A percentile compares a stretch with the other conserved stretches of the same genome.
Conservation (phyloP, 2,113 vertebrate species). For the Gasterosteus aculeatus region DNA sequence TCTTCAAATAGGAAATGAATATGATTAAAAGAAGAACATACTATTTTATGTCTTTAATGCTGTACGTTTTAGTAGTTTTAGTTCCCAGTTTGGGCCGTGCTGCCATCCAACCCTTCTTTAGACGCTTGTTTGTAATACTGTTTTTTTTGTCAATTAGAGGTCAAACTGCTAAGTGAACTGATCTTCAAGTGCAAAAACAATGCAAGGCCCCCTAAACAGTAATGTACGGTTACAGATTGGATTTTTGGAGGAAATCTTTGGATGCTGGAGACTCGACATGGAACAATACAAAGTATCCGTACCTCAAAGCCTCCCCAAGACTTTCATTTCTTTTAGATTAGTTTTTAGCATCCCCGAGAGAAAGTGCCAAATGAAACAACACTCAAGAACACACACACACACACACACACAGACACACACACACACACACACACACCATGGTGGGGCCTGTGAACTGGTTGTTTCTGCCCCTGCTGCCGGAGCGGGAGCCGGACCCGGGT, state of each 20-base stretch:
- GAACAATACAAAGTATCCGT: neutral
- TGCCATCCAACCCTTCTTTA: no score
- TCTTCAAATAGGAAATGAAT: neutral
- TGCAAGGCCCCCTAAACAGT: neutral
- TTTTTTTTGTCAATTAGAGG: neutral
- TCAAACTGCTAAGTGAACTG: neutral
- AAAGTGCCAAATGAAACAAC: neutral
- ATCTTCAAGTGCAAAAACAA: neutral
- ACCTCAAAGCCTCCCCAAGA: neutral
- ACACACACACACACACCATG: slow-evolving; percentile 72
- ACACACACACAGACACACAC: neutral
- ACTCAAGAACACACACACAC: neutral
- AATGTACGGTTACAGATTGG: neutral
- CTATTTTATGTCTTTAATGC: neutral
- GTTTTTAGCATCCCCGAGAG: neutral
- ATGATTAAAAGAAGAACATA: neutral
- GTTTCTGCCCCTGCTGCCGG: slow-evolving; percentile 82
- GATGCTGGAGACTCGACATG: neutral
- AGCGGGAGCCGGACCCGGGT: slow-evolving; percentile 83
- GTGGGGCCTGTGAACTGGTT: slow-evolving; percentile 80
- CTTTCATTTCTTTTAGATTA: neutral
- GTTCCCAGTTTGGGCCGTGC: neutral
- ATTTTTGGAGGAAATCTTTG: neutral
- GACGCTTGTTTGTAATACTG: neutral
- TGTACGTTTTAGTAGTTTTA: neutral